phyloP scores from a whole-genome alignment of 2,797 vertebrate species.

The Discoglossus pictus region DNA sequence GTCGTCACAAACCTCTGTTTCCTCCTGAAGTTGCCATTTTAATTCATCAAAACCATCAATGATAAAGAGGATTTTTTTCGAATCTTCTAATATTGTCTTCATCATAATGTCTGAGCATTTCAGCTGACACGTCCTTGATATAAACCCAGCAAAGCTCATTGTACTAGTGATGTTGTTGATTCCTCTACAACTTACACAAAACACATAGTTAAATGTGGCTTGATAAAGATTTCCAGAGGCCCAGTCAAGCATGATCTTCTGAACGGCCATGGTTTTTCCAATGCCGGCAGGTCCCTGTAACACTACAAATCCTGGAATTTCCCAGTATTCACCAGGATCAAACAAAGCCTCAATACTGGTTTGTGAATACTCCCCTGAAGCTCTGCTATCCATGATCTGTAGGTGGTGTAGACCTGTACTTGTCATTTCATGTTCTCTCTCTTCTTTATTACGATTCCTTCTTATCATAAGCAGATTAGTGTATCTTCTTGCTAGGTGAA shows the following conservation, averaged over 20 bases:
- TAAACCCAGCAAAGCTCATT: conserved; percentile 13
- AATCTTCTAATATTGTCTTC: conserved; percentile 16
- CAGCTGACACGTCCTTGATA: not conserved
- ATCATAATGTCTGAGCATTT: rapidly evolving
- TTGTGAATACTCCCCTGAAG: too few relatives aligned
- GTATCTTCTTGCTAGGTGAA: not conserved
- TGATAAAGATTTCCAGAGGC: not conserved
- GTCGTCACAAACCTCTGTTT: too few relatives aligned
- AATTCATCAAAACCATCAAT: too few relatives aligned
- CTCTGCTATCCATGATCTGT: conserved; percentile 4
- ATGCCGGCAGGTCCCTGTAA: conserved; percentile 52
- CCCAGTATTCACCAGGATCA: too few relatives aligned
- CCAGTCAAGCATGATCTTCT: conserved; percentile 57
- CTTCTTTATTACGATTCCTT: not conserved
- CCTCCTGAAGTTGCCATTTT: too few relatives aligned
- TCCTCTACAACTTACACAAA: conserved; percentile 35
- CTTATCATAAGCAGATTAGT: conserved; percentile 3
- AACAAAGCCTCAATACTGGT: too few relatives aligned
- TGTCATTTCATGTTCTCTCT: not conserved
- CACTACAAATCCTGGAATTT: rapidly evolving
- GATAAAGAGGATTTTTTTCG: conserved; percentile 57
- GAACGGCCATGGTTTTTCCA: conserved; percentile 52
- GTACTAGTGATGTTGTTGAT: not conserved
- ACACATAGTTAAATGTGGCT: not conserved
- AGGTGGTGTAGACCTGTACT: not conserved